A percentile compares a stretch with the other conserved stretches of the same genome.
These are phyloP conservation scores for Hydropsyche betteni DNA, from an alignment of 2,888 invertebrate species.

Conservation along the genomic window DNA sequence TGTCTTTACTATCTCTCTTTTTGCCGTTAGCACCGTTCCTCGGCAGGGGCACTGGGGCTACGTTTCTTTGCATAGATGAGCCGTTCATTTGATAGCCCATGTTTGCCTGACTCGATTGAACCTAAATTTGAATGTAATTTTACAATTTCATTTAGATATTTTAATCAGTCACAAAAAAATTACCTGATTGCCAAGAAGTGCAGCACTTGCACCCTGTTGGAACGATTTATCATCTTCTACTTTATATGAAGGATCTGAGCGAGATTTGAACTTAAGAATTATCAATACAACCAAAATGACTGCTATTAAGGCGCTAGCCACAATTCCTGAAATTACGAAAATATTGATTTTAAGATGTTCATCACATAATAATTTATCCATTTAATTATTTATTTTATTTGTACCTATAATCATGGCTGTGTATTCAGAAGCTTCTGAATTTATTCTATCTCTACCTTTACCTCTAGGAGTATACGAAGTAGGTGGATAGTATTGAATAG, in stretches of 20 bases:
- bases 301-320: constrained; percentile 89
- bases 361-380: background rate
- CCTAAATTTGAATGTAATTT: constrained; percentile 54
- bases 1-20: constrained; percentile 85
- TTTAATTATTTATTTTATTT: background rate
- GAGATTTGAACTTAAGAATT: constrained; percentile 85
- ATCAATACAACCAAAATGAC: constrained; percentile 90
- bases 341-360: background rate
- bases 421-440: constrained; percentile 76
- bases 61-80: constrained; percentile 64
- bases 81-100: constrained; percentile 62
- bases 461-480: constrained; percentile 54
- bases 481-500: constrained; percentile 50
- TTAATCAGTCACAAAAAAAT: constrained; percentile 49
- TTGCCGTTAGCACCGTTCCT: constrained; percentile 58
- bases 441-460: constrained; percentile 65
- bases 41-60: constrained; percentile 60
- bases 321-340: constrained; percentile 67
- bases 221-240: constrained; percentile 86
- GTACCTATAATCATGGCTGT: constrained; percentile 80
- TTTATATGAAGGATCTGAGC: constrained; percentile 91
- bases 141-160: background rate
- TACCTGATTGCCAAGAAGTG: constrained; percentile 74
- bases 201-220: constrained; percentile 82
- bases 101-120: constrained; percentile 64